Conservation (phyloP, 1,140 invertebrate species). For the Drosophila rhopaloa region DNA sequence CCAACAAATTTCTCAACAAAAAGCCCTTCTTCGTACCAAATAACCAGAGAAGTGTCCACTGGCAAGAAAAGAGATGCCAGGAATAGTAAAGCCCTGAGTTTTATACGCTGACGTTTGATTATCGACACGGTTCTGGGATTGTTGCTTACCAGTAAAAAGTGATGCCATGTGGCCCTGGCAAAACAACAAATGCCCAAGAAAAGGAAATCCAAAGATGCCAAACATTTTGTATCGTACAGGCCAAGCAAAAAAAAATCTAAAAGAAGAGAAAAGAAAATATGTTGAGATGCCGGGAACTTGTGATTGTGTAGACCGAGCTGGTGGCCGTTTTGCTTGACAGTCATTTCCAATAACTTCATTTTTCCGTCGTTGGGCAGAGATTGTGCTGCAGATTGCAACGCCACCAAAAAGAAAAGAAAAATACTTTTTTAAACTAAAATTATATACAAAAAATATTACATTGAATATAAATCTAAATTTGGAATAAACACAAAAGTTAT, state of each 20-base stretch:
- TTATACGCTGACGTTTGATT: slow-evolving; percentile 81
- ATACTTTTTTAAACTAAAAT: background rate
- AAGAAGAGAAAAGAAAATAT: slow-evolving; percentile 19
- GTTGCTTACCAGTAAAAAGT: slow-evolving; percentile 54
- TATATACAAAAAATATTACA: background rate
- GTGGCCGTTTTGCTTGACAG: slow-evolving; percentile 71
- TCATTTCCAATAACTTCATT: slow-evolving; percentile 83
- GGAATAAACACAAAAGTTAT: too few relatives aligned
- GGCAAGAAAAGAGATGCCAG: slow-evolving; percentile 39
- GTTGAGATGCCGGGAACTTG: slow-evolving; percentile 31
- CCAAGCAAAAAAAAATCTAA: slow-evolving; percentile 41
- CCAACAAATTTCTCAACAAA: slow-evolving; percentile 38
- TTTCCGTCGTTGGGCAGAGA: slow-evolving; percentile 81
- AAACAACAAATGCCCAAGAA: slow-evolving; percentile 55
- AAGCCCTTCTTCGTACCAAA: slow-evolving; percentile 13
- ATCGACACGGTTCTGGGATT: slow-evolving; percentile 63
- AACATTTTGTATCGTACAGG: slow-evolving; percentile 66
- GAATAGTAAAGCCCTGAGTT: slow-evolving; percentile 69
- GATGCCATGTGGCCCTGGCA: slow-evolving; percentile 54
- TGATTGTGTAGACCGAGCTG: slow-evolving; percentile 64
- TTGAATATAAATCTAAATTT: too few relatives aligned
- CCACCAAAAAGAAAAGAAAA: slow-evolving; percentile 44
- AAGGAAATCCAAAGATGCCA: slow-evolving; percentile 73
- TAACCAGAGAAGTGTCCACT: slow-evolving; percentile 37
- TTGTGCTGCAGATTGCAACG: slow-evolving; percentile 76